These are phyloP conservation scores for Eulacestoma nigropectus DNA, from an alignment of 2,113 vertebrate species.

Conservation along the genomic window DNA sequence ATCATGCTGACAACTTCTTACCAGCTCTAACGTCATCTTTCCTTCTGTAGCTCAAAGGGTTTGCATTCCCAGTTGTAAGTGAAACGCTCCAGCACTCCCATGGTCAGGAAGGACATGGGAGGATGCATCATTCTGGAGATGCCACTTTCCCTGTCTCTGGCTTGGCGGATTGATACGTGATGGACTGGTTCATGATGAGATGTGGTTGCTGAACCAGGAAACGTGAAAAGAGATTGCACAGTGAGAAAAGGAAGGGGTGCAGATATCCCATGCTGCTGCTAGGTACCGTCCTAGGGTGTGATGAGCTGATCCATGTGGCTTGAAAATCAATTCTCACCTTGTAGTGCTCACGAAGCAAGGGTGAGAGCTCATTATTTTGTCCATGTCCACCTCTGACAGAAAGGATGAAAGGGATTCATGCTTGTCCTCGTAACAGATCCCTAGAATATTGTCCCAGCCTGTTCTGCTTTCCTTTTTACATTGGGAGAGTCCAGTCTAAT, in stretches of 20 bases:
- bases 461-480: neutral
- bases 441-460: neutral
- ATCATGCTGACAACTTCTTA: neutral
- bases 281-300: neutral
- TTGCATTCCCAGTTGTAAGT: neutral
- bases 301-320: neutral
- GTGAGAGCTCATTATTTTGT: neutral
- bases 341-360: accelerated
- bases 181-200: neutral
- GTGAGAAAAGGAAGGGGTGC: neutral
- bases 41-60: neutral
- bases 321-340: neutral
- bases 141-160: neutral
- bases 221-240: neutral
- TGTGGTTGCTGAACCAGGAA: neutral
- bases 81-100: neutral
- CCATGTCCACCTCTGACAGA: neutral
- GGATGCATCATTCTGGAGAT: accelerated
- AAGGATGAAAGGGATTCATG: neutral
- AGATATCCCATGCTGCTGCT: neutral
- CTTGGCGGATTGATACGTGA: neutral
- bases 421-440: neutral
- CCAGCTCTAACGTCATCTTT: neutral
- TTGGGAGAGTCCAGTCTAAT: neutral
- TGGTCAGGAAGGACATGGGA: accelerated